Percentiles rank a stretch among this genome's conserved stretches.
Conservation (phyloP, 2,888 invertebrate genomes). For the Melanostoma mellinum region DNA sequence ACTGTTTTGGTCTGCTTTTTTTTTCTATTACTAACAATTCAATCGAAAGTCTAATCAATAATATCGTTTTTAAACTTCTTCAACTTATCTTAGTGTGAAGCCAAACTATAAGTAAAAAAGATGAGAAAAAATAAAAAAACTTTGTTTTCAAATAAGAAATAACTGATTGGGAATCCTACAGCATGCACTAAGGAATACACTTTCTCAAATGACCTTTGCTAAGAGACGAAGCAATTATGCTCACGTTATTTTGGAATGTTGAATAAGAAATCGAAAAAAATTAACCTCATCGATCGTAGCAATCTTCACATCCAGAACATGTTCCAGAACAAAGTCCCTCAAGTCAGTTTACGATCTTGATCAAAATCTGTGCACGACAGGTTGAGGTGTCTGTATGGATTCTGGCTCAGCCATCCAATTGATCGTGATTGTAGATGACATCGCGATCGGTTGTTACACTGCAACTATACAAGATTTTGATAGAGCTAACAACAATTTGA, state of each 20-base stretch:
- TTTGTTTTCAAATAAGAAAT: no score
- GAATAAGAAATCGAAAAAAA: constrained; percentile 35
- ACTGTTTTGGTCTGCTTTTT: no score
- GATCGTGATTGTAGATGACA: constrained; percentile 81
- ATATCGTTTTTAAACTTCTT: no score
- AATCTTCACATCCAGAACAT: constrained; percentile 51
- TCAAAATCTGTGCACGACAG: constrained; percentile 71
- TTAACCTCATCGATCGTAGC: constrained; percentile 21
- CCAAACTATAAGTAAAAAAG: no score
- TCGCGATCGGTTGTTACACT: constrained; percentile 73
- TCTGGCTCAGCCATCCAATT: constrained; percentile 62
- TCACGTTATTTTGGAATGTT: constrained; percentile 32
- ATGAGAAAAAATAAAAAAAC: no score
- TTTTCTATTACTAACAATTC: no score
- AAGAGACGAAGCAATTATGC: constrained; percentile 23
- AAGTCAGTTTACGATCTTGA: constrained; percentile 48
- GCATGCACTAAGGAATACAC: constrained; percentile 30
- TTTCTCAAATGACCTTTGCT: constrained; percentile 56
- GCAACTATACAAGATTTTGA: constrained; percentile 63
- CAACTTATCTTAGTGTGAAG: no score
- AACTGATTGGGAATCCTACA: no score
- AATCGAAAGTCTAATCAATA: no score
- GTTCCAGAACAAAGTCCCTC: constrained; percentile 32
- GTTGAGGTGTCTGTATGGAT: constrained; percentile 70
- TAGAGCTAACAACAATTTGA: constrained; percentile 61